Conservation (phyloP, 2,888 invertebrate genomes). For the Schizaphis graminum region DNA sequence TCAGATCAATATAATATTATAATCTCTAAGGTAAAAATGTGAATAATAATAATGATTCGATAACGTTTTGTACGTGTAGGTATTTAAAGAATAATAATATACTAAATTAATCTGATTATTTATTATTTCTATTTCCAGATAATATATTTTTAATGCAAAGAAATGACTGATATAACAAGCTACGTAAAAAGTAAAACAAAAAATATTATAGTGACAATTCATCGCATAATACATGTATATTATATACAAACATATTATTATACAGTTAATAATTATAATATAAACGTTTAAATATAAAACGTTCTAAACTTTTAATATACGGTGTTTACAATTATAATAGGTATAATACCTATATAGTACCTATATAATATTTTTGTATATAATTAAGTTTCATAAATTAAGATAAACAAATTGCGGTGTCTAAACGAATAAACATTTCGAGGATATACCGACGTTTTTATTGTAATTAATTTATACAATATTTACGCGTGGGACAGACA, state of each 20-base stretch:
- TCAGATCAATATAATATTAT: background rate
- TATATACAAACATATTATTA: background rate
- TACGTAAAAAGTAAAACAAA: background rate
- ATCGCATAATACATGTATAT: background rate
- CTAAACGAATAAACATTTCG: conserved; percentile 23
- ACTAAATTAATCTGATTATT: background rate
- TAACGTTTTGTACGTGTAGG: background rate
- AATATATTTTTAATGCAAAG: background rate
- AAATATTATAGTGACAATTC: background rate
- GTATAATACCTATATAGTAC: too few relatives aligned
- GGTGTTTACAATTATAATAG: background rate
- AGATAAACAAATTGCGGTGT: conserved; percentile 32
- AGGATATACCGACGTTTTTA: conserved; percentile 41
- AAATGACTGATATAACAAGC: background rate
- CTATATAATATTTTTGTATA: background rate
- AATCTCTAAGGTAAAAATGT: background rate
- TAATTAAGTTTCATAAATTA: conserved; percentile 52
- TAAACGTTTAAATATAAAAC: background rate
- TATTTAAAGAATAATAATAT: background rate
- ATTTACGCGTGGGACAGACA: background rate
- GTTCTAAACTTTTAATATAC: background rate
- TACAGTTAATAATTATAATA: background rate
- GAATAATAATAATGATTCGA: background rate
- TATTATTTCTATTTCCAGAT: background rate
- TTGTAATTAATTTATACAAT: conserved; percentile 46